Base-by-base conservation (phyloP, 2,888 invertebrate genomes). In the Torymus auratus region DNA sequence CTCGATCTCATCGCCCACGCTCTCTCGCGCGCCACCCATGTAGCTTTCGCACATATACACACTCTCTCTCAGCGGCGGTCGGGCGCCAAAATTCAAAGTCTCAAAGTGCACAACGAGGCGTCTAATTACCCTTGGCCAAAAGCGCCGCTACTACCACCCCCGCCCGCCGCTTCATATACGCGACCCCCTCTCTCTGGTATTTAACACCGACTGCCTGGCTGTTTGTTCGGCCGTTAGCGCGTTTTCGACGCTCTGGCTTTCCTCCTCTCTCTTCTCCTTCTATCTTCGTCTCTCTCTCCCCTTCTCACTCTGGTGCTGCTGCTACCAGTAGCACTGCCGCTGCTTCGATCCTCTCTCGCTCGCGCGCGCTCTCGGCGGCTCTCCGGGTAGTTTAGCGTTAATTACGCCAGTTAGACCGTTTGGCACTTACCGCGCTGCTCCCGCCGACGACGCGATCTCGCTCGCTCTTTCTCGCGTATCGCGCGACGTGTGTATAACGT, bases 201-300 rank as follows among this genome's bases (percentile, higher is more conserved):
- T 80, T 80, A 75, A 55, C 76, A 62, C 55, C 62, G 55, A 79
- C 61, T 68, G 68, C 65, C 71, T 65, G 62, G 55, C 75, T 86
- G 83, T 87, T 87, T 87, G 85, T 85, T 75, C 84, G 84, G 79
- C 85, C 85, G 84, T 87, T 87, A 87, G 85, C 86, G 85, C 85
- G 83, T 86, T 86, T 87, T 86, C 85, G 84, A 83, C 80, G 67
- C 77, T 73, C 82, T 70, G 73, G 78, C 80, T 79, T 84, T 64
- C 20, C 76, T 67, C 79, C 76, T 67, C 79, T 78, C 81, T 56
- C 65, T 50, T 79, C 58, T 56, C 60, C 61, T 53, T 61, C 10
- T 14, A 62, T 13, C 41, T 56, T 67, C 61, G 17, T 61, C 10
- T 10, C 64, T 13, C 41, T 28, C 58, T 55, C n/a, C 11, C 5